Conservation (phyloP, 2,113 vertebrate species). For the Peromyscus leucopus region DNA sequence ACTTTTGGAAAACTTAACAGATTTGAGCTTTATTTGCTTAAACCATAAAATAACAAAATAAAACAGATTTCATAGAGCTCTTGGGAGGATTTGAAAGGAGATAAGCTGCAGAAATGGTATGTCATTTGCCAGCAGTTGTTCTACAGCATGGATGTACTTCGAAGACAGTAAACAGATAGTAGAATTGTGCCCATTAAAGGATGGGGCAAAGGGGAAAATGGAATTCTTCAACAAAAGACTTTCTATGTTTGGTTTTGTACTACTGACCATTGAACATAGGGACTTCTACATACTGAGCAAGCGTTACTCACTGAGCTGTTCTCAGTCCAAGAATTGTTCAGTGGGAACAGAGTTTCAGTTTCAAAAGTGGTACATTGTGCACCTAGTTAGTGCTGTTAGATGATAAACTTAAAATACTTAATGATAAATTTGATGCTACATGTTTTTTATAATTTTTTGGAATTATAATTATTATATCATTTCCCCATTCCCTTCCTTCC, state of each 20-base stretch:
- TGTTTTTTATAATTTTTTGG: not conserved
- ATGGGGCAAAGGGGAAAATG: not conserved
- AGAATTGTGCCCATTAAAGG: not conserved
- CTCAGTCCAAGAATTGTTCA: not conserved
- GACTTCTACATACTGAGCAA: not conserved
- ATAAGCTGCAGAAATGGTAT: constrained; percentile 19
- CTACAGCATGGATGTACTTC: not conserved
- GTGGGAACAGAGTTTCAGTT: not conserved
- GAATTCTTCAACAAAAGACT: not conserved
- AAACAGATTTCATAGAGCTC: not conserved
- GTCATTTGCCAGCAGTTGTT: not conserved
- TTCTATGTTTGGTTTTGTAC: not conserved
- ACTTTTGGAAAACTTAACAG: constrained; percentile 39
- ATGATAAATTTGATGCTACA: not conserved
- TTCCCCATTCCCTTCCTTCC: not conserved
- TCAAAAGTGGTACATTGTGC: not conserved
- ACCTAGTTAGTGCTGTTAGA: not conserved
- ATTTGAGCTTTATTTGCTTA: constrained; percentile 29
- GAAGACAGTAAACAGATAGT: not conserved
- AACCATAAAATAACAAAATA: not conserved
- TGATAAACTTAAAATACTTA: not conserved
- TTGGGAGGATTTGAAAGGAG: not conserved
- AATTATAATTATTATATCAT: not conserved
- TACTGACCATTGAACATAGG: not conserved
- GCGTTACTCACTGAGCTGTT: not conserved